Conservation (phyloP, 2,888 invertebrate species). For the Heliconius erato region DNA sequence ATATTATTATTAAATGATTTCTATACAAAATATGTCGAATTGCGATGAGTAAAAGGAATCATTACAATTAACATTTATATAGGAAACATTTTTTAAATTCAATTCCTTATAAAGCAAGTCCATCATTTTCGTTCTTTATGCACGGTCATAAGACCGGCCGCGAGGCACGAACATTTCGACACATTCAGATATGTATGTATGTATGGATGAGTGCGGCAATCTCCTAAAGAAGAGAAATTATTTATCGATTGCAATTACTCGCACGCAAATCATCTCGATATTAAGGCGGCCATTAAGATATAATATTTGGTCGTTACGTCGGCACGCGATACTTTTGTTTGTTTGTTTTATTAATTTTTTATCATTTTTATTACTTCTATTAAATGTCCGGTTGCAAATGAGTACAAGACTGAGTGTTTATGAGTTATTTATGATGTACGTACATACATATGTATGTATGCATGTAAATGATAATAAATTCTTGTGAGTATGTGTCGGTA, state of each 20-base stretch:
- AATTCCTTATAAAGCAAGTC: slow-evolving; percentile 16
- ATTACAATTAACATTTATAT: slow-evolving; percentile 15
- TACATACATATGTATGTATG: not conserved
- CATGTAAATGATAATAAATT: not conserved
- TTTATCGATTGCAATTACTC: slow-evolving; percentile 62
- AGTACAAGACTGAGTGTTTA: not conserved
- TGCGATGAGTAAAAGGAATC: not conserved
- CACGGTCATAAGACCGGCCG: not conserved
- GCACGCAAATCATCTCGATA: slow-evolving; percentile 65
- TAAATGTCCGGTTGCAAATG: slow-evolving; percentile 22
- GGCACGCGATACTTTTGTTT: slow-evolving; percentile 54
- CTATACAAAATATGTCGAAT: slow-evolving; percentile 4
- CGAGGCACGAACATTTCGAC: slow-evolving; percentile 51
- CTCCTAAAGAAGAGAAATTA: slow-evolving; percentile 61
- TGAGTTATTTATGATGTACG: not conserved
- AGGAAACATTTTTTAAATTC: slow-evolving; percentile 11
- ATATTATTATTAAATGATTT: slow-evolving; percentile 6
- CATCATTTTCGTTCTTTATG: slow-evolving; percentile 11
- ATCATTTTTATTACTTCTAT: slow-evolving; percentile 33
- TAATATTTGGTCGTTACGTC: slow-evolving; percentile 56
- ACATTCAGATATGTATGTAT: slow-evolving; percentile 39
- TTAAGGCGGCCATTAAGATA: slow-evolving; percentile 65
- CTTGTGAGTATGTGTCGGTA: too few relatives aligned
- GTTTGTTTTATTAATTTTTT: slow-evolving; percentile 40
- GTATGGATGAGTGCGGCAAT: slow-evolving; percentile 54